phyloP scores from a whole-genome alignment of 2,888 invertebrate species.

The Lasioglossum lativentre region DNA sequence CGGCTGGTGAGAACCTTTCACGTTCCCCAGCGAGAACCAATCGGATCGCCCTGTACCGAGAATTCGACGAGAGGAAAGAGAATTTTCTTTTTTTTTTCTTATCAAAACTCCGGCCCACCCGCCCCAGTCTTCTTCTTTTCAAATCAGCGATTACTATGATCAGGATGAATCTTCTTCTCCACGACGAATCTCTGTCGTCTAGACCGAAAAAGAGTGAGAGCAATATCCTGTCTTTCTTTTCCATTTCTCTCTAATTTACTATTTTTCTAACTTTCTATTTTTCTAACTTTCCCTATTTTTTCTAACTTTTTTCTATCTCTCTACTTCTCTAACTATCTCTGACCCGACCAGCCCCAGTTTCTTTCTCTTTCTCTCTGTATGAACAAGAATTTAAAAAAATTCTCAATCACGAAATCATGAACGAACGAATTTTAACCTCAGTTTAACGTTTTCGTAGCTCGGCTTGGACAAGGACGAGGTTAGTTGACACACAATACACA shows the following conservation, averaged over 20 bases:
- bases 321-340: not conserved
- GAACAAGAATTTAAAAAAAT: slow-evolving; percentile 30
- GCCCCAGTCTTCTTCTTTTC: slow-evolving; percentile 12
- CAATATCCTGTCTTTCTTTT: slow-evolving; percentile 6
- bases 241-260: not conserved
- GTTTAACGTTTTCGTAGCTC: slow-evolving; percentile 90
- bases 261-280: no score
- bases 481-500: slow-evolving; percentile 81
- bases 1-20: not conserved
- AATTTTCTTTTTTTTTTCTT: not conserved
- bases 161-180: not conserved
- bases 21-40: not conserved
- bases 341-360: not conserved
- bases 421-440: slow-evolving; percentile 81
- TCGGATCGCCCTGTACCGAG: not conserved
- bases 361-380: slow-evolving; percentile 25
- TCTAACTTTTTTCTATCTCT: not conserved
- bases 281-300: no score
- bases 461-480: slow-evolving; percentile 97
- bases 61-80: not conserved
- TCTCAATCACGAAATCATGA: slow-evolving; percentile 54
- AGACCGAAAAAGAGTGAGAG: not conserved
- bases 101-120: not conserved
- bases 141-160: not conserved
- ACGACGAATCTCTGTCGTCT: not conserved